Conservation (phyloP, 2,113 vertebrate species). For the Callorhinus ursinus region DNA sequence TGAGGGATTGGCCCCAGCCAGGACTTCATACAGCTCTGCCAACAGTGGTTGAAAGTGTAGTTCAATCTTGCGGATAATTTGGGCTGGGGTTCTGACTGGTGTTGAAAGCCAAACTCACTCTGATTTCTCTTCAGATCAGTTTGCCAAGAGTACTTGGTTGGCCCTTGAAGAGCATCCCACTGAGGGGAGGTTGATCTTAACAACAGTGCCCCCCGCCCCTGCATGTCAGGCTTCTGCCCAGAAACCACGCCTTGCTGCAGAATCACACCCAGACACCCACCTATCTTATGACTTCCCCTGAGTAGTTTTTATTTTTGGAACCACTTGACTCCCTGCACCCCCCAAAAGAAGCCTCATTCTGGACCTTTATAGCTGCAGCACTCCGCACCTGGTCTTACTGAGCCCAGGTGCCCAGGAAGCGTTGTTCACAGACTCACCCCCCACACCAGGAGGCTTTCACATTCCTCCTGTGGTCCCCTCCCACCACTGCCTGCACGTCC, state of each 20-base stretch:
- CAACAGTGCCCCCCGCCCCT: background rate
- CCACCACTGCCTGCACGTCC: background rate
- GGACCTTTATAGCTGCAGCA: background rate
- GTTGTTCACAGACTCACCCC: background rate
- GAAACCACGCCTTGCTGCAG: background rate
- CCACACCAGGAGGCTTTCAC: background rate
- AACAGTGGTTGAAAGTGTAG: background rate
- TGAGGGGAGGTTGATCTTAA: background rate
- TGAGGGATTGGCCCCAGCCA: background rate
- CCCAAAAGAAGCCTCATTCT: background rate
- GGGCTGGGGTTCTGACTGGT: constrained; percentile 46
- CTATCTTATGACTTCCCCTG: background rate
- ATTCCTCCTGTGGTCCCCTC: background rate
- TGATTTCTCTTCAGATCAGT: constrained; percentile 56
- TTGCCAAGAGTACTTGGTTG: constrained; percentile 56
- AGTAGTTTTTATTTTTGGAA: background rate
- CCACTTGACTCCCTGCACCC: no score
- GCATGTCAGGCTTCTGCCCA: background rate
- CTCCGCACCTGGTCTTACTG: background rate
- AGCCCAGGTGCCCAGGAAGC: background rate
- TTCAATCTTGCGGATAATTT: constrained; percentile 62
- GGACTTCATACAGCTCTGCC: constrained; percentile 12
- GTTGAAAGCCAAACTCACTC: constrained; percentile 66
- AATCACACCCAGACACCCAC: background rate
- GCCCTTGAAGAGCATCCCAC: constrained; percentile 31